These are phyloP conservation scores for Orthochromis malagaraziensis DNA, from an alignment of 2,113 vertebrate species.

Conservation along the genomic window DNA sequence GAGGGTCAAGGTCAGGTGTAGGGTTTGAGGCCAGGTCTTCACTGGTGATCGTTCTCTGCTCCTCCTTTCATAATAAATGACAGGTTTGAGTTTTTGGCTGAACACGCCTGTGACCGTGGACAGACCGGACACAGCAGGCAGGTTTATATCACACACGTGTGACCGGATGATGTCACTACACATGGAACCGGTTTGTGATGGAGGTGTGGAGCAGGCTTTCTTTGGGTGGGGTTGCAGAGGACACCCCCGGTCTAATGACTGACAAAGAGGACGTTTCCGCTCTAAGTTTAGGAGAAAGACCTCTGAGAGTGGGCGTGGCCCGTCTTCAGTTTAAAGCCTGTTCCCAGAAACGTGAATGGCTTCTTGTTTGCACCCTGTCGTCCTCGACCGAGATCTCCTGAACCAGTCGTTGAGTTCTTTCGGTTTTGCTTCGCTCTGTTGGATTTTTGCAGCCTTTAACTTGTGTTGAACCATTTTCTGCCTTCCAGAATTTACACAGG, in stretches of 20 bases:
- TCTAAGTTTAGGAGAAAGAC: not conserved
- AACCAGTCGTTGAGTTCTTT: not conserved
- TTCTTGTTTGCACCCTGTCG: fast-evolving
- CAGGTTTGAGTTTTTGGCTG: not conserved
- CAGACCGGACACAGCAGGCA: not conserved
- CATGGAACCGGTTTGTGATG: not conserved
- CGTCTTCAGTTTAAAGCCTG: not conserved
- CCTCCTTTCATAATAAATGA: not conserved
- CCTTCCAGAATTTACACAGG: not conserved
- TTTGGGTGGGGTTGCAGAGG: not conserved
- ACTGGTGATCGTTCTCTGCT: not conserved
- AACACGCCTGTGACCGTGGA: not conserved
- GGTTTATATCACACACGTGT: not conserved
- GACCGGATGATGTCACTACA: not conserved
- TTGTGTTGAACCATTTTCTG: not conserved
- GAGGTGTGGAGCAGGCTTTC: not conserved
- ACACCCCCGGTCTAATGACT: not conserved
- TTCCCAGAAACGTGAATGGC: not conserved
- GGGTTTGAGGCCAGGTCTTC: not conserved
- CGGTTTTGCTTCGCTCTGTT: not conserved
- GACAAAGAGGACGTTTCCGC: not conserved
- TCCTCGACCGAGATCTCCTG: not conserved
- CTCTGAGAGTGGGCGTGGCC: not conserved
- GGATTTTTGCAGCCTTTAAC: not conserved
- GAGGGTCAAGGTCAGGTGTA: fast-evolving